A percentile compares a stretch with the other conserved stretches of the same genome.
Evolutionary conservation across 2,113 vertebrate genomes (phyloP).

Genomic region (Rhabdornis inornatus): DNA sequence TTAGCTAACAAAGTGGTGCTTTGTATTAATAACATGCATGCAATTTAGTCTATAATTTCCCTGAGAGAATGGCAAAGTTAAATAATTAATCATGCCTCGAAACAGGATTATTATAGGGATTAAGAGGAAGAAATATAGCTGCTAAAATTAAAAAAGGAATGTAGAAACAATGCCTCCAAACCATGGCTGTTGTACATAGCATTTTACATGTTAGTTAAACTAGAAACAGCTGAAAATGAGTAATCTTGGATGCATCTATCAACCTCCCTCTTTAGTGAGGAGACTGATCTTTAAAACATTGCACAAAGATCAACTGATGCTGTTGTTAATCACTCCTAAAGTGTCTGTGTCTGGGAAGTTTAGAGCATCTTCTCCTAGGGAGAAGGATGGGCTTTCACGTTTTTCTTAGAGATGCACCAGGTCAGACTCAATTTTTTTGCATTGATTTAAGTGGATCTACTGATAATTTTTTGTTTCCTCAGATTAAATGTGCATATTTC

Average conservation of each 20-base stretch:
- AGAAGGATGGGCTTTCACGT: not conserved
- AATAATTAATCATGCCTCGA: conserved; percentile 59
- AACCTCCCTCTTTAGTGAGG: not conserved
- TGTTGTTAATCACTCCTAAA: not conserved
- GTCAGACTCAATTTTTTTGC: not conserved
- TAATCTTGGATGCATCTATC: conserved; percentile 48
- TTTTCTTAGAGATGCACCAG: not conserved
- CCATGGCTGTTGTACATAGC: conserved; percentile 8
- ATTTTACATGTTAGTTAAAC: conserved; percentile 51
- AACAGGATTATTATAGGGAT: conserved; percentile 52
- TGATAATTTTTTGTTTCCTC: not conserved
- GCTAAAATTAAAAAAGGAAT: conserved; percentile 37
- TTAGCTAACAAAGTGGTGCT: conserved; percentile 58
- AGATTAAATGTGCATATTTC: not conserved
- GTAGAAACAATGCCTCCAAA: conserved; percentile 57
- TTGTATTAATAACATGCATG: conserved; percentile 52
- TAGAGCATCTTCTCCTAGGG: not conserved
- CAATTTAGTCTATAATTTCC: conserved; percentile 28
- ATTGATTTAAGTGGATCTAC: not conserved
- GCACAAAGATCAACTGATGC: conserved; percentile 1
- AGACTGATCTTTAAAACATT: not conserved
- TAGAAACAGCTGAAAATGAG: conserved; percentile 61
- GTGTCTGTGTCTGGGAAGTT: not conserved
- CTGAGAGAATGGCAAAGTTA: conserved; percentile 57
- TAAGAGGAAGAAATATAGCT: conserved; percentile 44